A percentile compares a stretch with the other conserved stretches of the same genome.
phyloP scores from a whole-genome alignment of 2,888 invertebrate species.

The Phymatocera aterrima region DNA sequence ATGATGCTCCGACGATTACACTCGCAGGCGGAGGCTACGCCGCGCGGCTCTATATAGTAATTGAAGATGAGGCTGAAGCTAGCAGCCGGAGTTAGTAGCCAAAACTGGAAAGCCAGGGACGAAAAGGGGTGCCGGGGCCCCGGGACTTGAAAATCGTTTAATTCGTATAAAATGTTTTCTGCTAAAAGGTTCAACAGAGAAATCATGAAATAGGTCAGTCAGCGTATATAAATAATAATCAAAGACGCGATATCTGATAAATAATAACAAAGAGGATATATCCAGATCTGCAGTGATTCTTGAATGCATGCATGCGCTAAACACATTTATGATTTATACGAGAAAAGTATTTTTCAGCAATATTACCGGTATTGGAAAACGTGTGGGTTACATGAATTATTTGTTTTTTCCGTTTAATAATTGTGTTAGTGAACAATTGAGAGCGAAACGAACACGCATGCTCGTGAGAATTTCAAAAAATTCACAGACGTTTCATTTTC shows the following conservation, averaged over 20 bases:
- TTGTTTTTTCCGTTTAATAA: too few relatives aligned
- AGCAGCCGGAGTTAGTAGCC: slow-evolving; percentile 9
- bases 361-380: too few relatives aligned
- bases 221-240: background rate
- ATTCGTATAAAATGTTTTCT: background rate
- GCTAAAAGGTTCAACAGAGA: background rate
- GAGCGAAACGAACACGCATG: too few relatives aligned
- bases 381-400: too few relatives aligned
- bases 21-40: too few relatives aligned
- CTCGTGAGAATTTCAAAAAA: too few relatives aligned
- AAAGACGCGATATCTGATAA: background rate
- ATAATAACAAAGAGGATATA: background rate
- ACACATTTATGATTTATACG: too few relatives aligned
- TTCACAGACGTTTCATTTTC: background rate
- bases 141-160: background rate
- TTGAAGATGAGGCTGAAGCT: slow-evolving; percentile 17
- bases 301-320: background rate
- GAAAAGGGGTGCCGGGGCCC: background rate
- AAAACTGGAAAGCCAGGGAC: background rate
- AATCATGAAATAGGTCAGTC: background rate
- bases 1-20: too few relatives aligned
- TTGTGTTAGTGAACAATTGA: too few relatives aligned
- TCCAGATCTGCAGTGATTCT: background rate
- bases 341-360: too few relatives aligned
- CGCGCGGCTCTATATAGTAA: too few relatives aligned